Base-by-base conservation (phyloP, 2,888 invertebrate genomes). In the Drosophila phalerata region DNA sequence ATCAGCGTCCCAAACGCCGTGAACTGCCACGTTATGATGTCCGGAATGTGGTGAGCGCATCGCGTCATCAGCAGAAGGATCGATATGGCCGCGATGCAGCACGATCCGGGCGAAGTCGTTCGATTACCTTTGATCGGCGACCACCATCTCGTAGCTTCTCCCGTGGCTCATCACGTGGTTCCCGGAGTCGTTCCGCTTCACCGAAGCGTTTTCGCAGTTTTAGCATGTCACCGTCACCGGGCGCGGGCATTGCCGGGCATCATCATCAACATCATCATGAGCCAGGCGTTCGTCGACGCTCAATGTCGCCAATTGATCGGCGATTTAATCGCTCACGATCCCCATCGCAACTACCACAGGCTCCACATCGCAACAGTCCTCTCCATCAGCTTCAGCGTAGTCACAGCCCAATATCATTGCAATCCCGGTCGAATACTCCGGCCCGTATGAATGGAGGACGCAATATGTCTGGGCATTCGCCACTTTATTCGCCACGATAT, bases 11-110 rank as follows among this genome's bases (percentile, higher is more conserved):
- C 60, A 96, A 95, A 87, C 94, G 97, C 15, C 96, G 96, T 88
- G 97, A 97, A 87, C 93, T 97, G 53, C 96, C 96, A 84, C 94
- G 97, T 3, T 97, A 97, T 91, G 96, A 97, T 93, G 97, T 97
- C 10, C 94, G 97, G 42, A 95, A 96, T 70, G 93, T 97, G 38
- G 95, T 97, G 9, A 94, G 95, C 5, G 75, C 86, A 5, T 91
- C 91, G 43, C 93, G 94, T 37, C 79, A 79, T 11, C 76, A 87
- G 5, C 93, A 94, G 60, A 96, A 96, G 92, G 97, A 97, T 92
- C 94, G 96, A 55, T 97, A 97, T 92, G 97, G 97, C 0, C 93
- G 97, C 11, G 97, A 97, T 92, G 94, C 95, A 58, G 93, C 94
- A 0, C 90, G 93, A 5, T 88, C 88, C 17, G 93, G 93, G 42